Evolutionary conservation across 2,888 invertebrate species (phyloP), one percentile per base, ranked within the genome.

Genomic region (Drosophila multiciliata): DNA sequence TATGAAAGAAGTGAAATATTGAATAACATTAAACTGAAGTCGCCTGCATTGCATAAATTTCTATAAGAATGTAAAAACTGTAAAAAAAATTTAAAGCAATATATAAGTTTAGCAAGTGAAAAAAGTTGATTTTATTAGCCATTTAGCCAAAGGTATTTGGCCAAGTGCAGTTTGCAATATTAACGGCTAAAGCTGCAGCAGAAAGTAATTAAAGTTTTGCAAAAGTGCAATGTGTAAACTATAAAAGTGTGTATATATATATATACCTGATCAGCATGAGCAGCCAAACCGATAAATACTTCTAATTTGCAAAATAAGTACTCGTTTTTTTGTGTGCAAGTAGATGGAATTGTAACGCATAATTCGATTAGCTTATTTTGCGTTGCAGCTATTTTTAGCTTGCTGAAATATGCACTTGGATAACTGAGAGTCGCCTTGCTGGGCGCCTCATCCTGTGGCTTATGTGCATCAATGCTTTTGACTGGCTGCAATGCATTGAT

Each of bases 401-500:
- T 0, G 11, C 6, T 12, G 20, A 1, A 55, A 42, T 50, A 48
- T 11, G n/a, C 61, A 40, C 32, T 73, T 53, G 57, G 32, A 26
- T 32, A 29, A 29, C 60, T 58, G n/a, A 57, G 58, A 58, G 53
- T 65, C 45, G 20, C 17, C 49, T 48, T 59, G 66, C 76, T 60
- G 49, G 49, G 17, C 55, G 35, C 38, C 49, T 77, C 55, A 76
- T 80, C 71, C 76, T 63, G 36, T 48, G 15, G 75, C 58, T 69
- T 61, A 54, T 45, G 12, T 72, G 73, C 53, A 72, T 61, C 73
- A 54, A 36, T 71, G 71, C 17, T 23, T 50, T 20, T 29, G 57
- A 20, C 33, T 32, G 8, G 7, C 20, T 38, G 23, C 29, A 42
- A 35, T 40, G 40, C 48, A 17, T 17, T 54, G 35, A 17, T 26